Conservation (phyloP, 1,140 invertebrate species). For the Drosophila santomea region DNA sequence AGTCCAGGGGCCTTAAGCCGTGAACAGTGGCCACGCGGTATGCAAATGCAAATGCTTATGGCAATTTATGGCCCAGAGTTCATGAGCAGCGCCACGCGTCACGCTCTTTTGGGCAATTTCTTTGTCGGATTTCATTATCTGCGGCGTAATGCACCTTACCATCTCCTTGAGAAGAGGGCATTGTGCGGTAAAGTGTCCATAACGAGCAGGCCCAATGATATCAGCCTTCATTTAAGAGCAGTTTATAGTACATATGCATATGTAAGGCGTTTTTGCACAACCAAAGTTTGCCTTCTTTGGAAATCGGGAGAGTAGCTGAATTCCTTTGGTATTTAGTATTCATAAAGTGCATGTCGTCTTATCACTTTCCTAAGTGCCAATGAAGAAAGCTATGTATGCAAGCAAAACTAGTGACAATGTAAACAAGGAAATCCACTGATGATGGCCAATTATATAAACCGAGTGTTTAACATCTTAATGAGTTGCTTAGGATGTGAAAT, state of each 20-base stretch:
- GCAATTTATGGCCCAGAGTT: slow-evolving; percentile 80
- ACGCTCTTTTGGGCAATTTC: slow-evolving; percentile 80
- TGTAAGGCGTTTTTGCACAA: background rate
- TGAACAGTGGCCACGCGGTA: slow-evolving; percentile 20
- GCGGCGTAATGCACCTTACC: background rate
- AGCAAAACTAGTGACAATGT: background rate
- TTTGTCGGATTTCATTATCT: slow-evolving; percentile 75
- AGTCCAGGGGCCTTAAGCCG: slow-evolving; percentile 3
- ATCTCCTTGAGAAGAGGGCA: slow-evolving; percentile 54
- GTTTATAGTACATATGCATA: background rate
- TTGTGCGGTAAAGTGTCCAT: slow-evolving; percentile 65
- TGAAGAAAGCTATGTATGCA: background rate
- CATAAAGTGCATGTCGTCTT: background rate
- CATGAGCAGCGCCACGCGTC: slow-evolving; percentile 62
- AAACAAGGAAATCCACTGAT: slow-evolving; percentile 11
- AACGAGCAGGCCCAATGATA: slow-evolving; percentile 30
- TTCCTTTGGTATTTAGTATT: background rate
- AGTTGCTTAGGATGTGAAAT: slow-evolving; percentile 28
- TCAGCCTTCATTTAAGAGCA: slow-evolving; percentile 34
- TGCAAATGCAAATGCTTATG: slow-evolving; percentile 56
- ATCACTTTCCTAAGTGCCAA: too few relatives aligned
- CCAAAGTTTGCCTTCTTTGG: too few relatives aligned
- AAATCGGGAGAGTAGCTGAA: background rate
- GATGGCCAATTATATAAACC: slow-evolving; percentile 22
- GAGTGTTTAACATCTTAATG: slow-evolving; percentile 7